A percentile compares a stretch with the other conserved stretches of the same genome.
Conservation (phyloP, 2,113 vertebrate species). For the Sula dactylatra region DNA sequence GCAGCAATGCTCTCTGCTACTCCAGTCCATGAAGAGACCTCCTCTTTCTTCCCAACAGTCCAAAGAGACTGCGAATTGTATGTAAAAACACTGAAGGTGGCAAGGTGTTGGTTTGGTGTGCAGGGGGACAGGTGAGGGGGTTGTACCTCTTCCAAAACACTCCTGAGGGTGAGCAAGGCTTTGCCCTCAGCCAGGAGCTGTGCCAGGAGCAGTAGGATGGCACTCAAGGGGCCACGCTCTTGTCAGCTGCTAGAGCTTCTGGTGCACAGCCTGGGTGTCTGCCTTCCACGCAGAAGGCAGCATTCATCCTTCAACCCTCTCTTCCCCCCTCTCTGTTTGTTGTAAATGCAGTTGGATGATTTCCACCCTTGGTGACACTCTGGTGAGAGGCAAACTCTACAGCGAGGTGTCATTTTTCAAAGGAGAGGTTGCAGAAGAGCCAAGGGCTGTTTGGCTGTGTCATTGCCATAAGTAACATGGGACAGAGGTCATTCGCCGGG, state of each 20-base stretch:
- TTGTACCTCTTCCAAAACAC: not conserved
- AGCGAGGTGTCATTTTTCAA: not conserved
- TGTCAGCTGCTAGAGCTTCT: not conserved
- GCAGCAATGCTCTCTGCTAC: not conserved
- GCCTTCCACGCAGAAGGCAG: not conserved
- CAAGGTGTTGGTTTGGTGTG: not conserved
- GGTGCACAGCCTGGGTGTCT: not conserved
- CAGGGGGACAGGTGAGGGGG: not conserved
- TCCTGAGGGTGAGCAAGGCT: not conserved
- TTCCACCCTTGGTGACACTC: not conserved
- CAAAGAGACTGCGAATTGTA: not conserved
- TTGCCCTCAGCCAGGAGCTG: not conserved
- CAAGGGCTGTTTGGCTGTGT: not conserved
- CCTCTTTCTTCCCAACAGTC: not conserved
- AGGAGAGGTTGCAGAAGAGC: not conserved
- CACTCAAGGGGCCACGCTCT: rapidly evolving
- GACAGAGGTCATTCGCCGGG: no score
- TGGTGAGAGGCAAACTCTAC: not conserved
- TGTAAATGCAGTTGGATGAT: not conserved
- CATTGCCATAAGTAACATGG: not conserved
- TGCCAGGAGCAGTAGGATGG: not conserved
- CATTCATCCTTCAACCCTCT: not conserved
- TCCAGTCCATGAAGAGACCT: not conserved
- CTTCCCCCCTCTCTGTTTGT: not conserved
- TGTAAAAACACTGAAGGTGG: not conserved